These are phyloP conservation scores for Geotrupes spiniger DNA, from an alignment of 2,888 invertebrate genomes.

Conservation along the genomic window DNA sequence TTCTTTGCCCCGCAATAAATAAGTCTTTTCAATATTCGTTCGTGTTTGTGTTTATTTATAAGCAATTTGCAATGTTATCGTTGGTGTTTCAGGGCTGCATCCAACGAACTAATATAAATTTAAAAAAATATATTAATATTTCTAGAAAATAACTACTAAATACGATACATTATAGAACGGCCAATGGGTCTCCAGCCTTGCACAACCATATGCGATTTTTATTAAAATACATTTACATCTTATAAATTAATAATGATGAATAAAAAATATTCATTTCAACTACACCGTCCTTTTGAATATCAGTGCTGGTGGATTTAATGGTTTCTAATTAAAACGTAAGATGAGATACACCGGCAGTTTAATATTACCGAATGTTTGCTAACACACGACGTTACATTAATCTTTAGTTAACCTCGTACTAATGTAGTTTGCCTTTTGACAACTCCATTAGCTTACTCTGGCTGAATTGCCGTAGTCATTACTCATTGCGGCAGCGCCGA, in stretches of 20 bases:
- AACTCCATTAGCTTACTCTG: constrained; percentile 1
- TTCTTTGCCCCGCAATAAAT: constrained; percentile 36
- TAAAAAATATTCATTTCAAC: too few relatives aligned
- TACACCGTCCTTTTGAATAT: too few relatives aligned
- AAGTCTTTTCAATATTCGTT: constrained; percentile 36
- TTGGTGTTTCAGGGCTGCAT: constrained; percentile 7
- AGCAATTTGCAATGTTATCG: constrained; percentile 3
- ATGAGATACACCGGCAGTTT: neutral
- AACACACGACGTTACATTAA: constrained; percentile 3
- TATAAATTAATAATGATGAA: too few relatives aligned
- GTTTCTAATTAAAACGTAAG: too few relatives aligned
- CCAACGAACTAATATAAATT: constrained; percentile 10
- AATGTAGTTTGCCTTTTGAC: constrained; percentile 7
- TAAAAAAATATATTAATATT: too few relatives aligned
- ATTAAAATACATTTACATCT: too few relatives aligned
- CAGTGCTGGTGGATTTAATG: too few relatives aligned
- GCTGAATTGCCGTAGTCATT: neutral
- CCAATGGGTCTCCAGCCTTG: too few relatives aligned
- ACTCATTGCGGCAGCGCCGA: constrained; percentile 2
- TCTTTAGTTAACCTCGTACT: constrained; percentile 6
- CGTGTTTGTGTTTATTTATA: constrained; percentile 27
- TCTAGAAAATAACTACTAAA: too few relatives aligned
- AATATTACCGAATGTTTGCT: constrained; percentile 1
- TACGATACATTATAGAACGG: too few relatives aligned
- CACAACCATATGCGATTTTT: too few relatives aligned